Base-by-base conservation (phyloP, 2,797 vertebrate species). In the Crocidura indochinensis region DNA sequence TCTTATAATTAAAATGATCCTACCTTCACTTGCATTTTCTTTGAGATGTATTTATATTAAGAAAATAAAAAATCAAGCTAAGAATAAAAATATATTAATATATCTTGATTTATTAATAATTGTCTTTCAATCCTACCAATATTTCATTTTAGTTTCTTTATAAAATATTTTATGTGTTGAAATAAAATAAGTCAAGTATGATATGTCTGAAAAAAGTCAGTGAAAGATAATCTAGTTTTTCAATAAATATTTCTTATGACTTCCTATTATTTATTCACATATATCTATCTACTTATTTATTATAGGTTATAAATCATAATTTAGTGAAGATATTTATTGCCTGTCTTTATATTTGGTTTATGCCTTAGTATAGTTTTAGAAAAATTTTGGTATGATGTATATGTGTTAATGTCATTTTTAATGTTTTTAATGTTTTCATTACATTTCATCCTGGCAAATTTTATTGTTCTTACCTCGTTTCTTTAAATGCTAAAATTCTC, bases 221-320 rank as follows among this genome's bases (percentile, higher is more conserved):
- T 83, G 47, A 74, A 84, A 91, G 19, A 77, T n/a, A 95, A 91
- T 71, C 8, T 87, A 68, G 4, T 73, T 90, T 46, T 74, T 68
- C 88, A 5, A 62, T 14, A 65, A 56, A 56, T 56, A 56, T 56
- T 56, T 17, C 53, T 56, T 17, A 53, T 53, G 14, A 15, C 53
- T 56, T 14, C 53, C 14, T 56, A 17, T 56, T 17, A 56, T 56
- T 56, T 56, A 15, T 2, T 5, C 53, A 56, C 1, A 56, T 5
- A 56, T 56, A 56, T 11, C 11, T 27, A 27, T 11, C 5, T 19
- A 80, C 62, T 72, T 64, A n/a, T 51, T 62, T 64, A 31, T 71
- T 62, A n/a, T 65, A 68, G 51, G 4, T 56, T 93, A 65, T 83
- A 81, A 84, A 84, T 49, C 6, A 49, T 53, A 88, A 64, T 6